Evolutionary conservation across 53 echinoderm and acorn worm genomes (phyloP).

Genomic region (Henricia sp.): DNA sequence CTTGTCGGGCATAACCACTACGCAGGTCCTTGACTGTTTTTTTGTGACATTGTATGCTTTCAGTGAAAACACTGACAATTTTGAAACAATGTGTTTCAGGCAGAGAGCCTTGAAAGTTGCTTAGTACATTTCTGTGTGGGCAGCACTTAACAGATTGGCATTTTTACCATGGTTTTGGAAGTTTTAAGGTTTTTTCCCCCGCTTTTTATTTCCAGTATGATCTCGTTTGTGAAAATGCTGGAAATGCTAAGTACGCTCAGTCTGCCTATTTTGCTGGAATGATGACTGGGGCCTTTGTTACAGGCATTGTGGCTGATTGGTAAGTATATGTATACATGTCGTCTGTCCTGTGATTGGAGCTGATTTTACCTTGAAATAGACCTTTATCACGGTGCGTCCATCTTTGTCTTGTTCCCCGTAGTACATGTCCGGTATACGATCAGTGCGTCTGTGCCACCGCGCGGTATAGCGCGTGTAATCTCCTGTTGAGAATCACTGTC

Average conservation of each 20-base stretch:
- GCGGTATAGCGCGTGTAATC: too few species aligned
- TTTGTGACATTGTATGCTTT: too few species aligned
- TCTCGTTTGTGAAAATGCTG: slow-evolving; percentile 27
- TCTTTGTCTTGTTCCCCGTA: too few species aligned
- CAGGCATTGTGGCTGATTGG: slow-evolving; percentile 24
- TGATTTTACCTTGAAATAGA: too few species aligned
- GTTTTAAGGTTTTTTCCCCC: not conserved
- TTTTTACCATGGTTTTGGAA: not conserved
- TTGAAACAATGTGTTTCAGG: not conserved
- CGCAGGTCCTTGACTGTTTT: too few species aligned
- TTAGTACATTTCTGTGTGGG: too few species aligned
- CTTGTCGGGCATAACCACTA: too few species aligned
- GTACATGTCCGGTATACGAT: too few species aligned
- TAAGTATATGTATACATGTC: slow-evolving; percentile 5
- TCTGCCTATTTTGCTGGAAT: slow-evolving; percentile 47
- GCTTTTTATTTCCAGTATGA: slow-evolving; percentile 29
- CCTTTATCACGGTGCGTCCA: too few species aligned
- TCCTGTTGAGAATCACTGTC: too few species aligned
- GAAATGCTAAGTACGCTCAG: not conserved
- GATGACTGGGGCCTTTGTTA: slow-evolving; percentile 7
- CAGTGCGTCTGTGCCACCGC: too few species aligned
- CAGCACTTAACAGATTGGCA: not conserved
- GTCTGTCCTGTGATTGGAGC: not conserved
- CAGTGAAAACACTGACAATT: not conserved
- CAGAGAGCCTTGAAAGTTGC: not conserved